phyloP scores from a whole-genome alignment of 2,797 vertebrate genomes.

The Chiloscyllium punctatum region DNA sequence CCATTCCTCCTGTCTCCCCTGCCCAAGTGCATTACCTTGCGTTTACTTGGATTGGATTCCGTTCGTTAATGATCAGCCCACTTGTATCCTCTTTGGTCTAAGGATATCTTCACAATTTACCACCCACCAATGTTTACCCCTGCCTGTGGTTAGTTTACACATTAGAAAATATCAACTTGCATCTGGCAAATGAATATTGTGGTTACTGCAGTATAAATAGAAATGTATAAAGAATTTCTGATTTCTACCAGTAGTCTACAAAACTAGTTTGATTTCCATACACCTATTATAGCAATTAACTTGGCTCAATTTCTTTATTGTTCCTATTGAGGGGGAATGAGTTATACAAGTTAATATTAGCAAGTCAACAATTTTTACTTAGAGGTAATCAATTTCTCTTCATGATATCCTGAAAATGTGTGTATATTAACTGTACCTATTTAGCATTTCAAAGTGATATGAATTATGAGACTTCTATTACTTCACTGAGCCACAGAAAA shows the following conservation, averaged over 20 bases:
- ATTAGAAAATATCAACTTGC: background rate
- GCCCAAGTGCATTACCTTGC: no score
- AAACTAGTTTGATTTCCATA: background rate
- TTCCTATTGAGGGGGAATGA: background rate
- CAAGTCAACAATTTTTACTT: conserved; percentile 66
- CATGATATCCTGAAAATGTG: conserved; percentile 73
- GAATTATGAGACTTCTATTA: no score
- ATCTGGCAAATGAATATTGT: background rate
- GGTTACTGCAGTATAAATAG: background rate
- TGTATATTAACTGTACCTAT: conserved; percentile 81
- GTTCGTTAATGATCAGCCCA: no score
- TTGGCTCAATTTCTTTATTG: background rate
- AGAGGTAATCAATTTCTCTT: conserved; percentile 82
- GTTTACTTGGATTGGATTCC: no score
- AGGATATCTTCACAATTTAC: no score
- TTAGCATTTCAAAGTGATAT: conserved; percentile 52
- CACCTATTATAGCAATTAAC: background rate
- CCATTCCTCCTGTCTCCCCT: no score
- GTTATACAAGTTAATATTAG: background rate
- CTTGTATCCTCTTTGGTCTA: no score
- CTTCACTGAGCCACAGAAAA: no score
- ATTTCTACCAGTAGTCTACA: background rate
- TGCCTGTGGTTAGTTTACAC: no score
- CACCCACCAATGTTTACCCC: no score
- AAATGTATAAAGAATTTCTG: background rate